Evolutionary conservation across 2,797 vertebrate genomes (phyloP), one percentile per base, ranked within the genome.

Genomic region (Enoplosus armatus): DNA sequence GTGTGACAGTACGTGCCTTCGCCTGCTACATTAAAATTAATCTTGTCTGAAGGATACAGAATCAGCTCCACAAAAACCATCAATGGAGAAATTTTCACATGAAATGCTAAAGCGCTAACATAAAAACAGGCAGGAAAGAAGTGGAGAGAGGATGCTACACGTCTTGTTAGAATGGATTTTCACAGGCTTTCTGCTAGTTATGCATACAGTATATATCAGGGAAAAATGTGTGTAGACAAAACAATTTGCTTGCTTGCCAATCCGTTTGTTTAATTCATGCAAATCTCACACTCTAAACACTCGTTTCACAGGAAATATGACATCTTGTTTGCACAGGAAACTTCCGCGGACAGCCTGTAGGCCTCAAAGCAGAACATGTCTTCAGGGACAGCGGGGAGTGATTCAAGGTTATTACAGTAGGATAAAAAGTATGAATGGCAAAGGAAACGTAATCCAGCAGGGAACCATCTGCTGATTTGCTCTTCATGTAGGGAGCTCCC

Each of bases 391-490:
- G 53, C 1, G 9, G 62, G 14, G 67, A 83, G 50, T 35, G 47
- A 85, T 82, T 90, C 82, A 88, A 87, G 84, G 84, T 92, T 92
- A 90, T 84, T 80, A 75, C 55, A 22, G 60, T 73, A 53, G 22
- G 58, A 72, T 71, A 80, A 87, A 45, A 87, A 85, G 82, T 84
- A 90, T 85, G 70, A 89, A 88, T 72, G 76, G 83, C 43, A 72
- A 84, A 82, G 79, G 84, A 90, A 89, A 86, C 48, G 53, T 77
- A 80, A 72, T 92, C 88, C 92, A 86, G 86, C 83, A 85, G 84
- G 84, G 84, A 90, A 77, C 81, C 89, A 90, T 91, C 91, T 93
- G 90, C 85, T 90, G 85, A 82, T 86, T 80, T 89, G 82, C 82
- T 84, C 77, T 77, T 80, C 80, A 51, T 47, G 70, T 66, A 43